Conservation (phyloP, 2,113 vertebrate species). For the Periophthalmodon schlosseri region DNA sequence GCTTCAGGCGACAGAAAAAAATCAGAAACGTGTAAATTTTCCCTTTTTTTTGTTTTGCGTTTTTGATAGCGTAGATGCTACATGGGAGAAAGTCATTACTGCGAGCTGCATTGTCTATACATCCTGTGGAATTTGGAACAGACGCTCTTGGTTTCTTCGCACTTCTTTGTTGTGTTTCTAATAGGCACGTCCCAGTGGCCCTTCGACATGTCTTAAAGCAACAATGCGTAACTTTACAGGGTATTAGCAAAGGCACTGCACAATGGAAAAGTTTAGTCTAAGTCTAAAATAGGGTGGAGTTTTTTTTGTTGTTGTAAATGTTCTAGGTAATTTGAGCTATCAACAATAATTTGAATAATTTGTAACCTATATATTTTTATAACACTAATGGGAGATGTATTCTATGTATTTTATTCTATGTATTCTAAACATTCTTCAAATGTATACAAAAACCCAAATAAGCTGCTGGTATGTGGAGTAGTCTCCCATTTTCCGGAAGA, state of each 20-base stretch:
- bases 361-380: no score
- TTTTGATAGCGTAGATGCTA: constrained; percentile 54
- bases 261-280: no score
- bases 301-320: no score
- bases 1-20: constrained; percentile 23
- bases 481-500: no score
- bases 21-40: neutral
- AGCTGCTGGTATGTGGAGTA: no score
- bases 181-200: neutral
- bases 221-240: neutral
- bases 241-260: neutral
- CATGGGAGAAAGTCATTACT: constrained; percentile 56
- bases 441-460: no score
- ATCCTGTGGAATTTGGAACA: constrained; percentile 60
- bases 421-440: no score
- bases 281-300: no score
- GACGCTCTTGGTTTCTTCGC: constrained; percentile 28
- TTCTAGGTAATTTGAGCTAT: no score
- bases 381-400: no score
- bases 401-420: no score
- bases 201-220: constrained; percentile 6
- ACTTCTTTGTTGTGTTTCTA: constrained; percentile 11
- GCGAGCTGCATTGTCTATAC: constrained; percentile 57
- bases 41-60: constrained; percentile 16
- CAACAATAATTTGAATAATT: no score